These are phyloP conservation scores for Hemicrepidius hirtus DNA, from an alignment of 2,888 invertebrate genomes.

Conservation along the genomic window DNA sequence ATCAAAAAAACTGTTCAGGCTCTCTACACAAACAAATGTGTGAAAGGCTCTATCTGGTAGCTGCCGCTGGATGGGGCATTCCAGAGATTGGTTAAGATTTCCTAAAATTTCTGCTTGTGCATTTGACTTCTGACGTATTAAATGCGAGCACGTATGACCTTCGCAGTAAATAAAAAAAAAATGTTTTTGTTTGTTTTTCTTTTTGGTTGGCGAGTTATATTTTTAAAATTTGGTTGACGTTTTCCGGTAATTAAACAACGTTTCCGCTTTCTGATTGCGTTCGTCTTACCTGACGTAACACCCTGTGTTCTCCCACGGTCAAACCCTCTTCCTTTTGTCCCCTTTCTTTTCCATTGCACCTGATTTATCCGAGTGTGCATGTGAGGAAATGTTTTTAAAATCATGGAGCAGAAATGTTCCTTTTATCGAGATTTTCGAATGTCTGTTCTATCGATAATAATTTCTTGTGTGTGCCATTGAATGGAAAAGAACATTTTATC, in stretches of 20 bases:
- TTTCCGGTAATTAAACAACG: conserved; percentile 37
- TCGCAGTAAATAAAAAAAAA: too few relatives aligned
- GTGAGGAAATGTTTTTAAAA: conserved; percentile 41
- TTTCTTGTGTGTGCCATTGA: conserved; percentile 10
- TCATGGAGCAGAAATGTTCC: conserved; percentile 32
- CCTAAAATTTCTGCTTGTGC: too few relatives aligned
- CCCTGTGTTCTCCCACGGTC: conserved; percentile 42
- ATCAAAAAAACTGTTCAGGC: too few relatives aligned
- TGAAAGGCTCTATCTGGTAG: too few relatives aligned
- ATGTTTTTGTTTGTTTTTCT: conserved; percentile 8
- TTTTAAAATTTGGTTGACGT: conserved; percentile 22
- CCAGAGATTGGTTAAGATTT: too few relatives aligned
- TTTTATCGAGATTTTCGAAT: conserved; percentile 25
- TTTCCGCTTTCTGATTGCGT: conserved; percentile 30
- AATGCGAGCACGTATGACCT: too few relatives aligned
- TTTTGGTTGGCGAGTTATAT: not conserved
- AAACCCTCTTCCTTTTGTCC: conserved; percentile 27
- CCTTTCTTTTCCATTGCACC: conserved; percentile 35
- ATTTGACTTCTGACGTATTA: too few relatives aligned
- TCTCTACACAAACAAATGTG: too few relatives aligned
- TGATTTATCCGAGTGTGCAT: conserved; percentile 43
- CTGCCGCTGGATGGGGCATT: too few relatives aligned
- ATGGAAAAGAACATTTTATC: conserved; percentile 28
- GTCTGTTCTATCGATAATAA: conserved; percentile 18
- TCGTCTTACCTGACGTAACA: conserved; percentile 46